Percentiles rank a stretch among this genome's conserved stretches.
phyloP scores from a whole-genome alignment of 2,888 invertebrate genomes.

The Peribatodes rhomboidaria region DNA sequence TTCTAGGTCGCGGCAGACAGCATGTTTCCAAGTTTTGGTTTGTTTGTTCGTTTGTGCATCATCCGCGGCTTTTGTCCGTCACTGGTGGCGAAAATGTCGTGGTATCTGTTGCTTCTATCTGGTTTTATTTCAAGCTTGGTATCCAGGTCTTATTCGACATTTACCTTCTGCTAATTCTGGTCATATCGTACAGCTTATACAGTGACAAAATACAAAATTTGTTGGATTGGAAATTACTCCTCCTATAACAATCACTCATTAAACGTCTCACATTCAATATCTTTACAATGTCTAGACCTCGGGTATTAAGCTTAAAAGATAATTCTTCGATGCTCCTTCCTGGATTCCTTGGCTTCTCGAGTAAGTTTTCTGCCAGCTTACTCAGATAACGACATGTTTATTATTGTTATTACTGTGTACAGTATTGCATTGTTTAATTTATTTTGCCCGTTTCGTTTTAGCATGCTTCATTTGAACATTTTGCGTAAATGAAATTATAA shows the following conservation, averaged over 20 bases:
- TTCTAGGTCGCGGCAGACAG: slow-evolving; percentile 84
- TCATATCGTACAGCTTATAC: no score
- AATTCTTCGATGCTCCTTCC: slow-evolving; percentile 14
- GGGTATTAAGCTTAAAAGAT: slow-evolving; percentile 24
- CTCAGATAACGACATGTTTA: neutral
- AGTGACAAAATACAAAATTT: no score
- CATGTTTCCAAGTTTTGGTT: slow-evolving; percentile 87
- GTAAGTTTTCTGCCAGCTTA: slow-evolving; percentile 2
- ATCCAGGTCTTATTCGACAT: neutral
- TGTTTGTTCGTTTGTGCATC: slow-evolving; percentile 68
- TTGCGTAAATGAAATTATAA: slow-evolving; percentile 25
- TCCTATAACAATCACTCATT: no score
- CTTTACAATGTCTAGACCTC: neutral
- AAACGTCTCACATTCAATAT: no score
- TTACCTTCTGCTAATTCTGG: no score
- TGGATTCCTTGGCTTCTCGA: slow-evolving; percentile 12
- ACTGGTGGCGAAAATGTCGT: slow-evolving; percentile 59
- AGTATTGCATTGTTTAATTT: slow-evolving; percentile 15
- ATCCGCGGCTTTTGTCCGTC: slow-evolving; percentile 74
- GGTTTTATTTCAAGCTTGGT: slow-evolving; percentile 20
- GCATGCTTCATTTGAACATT: slow-evolving; percentile 34
- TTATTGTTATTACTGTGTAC: neutral
- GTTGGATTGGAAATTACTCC: no score
- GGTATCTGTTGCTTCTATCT: slow-evolving; percentile 37
- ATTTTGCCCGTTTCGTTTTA: slow-evolving; percentile 24